Percentiles rank a stretch among this genome's conserved stretches.
phyloP scores from a whole-genome alignment of 2,113 vertebrate species.

The Seriola quinqueradiata region DNA sequence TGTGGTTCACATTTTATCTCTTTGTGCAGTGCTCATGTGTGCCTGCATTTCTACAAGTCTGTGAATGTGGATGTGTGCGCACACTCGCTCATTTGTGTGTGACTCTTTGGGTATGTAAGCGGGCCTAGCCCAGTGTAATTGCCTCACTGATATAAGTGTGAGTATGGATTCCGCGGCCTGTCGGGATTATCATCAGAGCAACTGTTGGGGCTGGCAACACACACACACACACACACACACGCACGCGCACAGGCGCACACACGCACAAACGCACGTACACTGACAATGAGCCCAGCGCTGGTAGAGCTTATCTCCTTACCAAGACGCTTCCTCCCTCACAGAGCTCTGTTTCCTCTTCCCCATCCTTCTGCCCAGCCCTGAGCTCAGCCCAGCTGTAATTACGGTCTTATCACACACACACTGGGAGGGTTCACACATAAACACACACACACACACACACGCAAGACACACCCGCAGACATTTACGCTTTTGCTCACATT shows the following conservation, averaged over 20 bases:
- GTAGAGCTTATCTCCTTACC: conserved; percentile 82
- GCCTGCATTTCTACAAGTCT: conserved; percentile 61
- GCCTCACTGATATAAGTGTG: conserved; percentile 75
- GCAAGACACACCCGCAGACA: conserved; percentile 61
- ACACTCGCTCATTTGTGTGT: conserved; percentile 48
- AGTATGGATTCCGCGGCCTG: conserved; percentile 77
- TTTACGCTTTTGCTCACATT: conserved; percentile 57
- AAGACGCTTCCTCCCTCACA: conserved; percentile 80
- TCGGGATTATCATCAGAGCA: conserved; percentile 82
- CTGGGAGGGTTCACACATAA: conserved; percentile 63
- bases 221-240: conserved; percentile 52
- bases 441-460: conserved; percentile 45
- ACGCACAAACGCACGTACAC: conserved; percentile 52
- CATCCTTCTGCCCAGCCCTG: conserved; percentile 78
- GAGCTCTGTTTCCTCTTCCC: conserved; percentile 80
- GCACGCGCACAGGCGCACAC: conserved; percentile 47
- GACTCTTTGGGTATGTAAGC: conserved; percentile 70
- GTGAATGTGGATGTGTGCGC: conserved; percentile 42
- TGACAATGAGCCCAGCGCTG: conserved; percentile 75
- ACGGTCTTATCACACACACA: conserved; percentile 82
- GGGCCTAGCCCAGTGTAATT: conserved; percentile 78
- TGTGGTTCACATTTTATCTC: conserved; percentile 57
- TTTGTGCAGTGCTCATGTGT: conserved; percentile 43
- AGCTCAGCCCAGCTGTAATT: conserved; percentile 82
- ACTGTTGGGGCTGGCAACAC: conserved; percentile 73